These are phyloP conservation scores for Mamestra brassicae DNA, from an alignment of 2,888 invertebrate genomes.

Conservation along the genomic window DNA sequence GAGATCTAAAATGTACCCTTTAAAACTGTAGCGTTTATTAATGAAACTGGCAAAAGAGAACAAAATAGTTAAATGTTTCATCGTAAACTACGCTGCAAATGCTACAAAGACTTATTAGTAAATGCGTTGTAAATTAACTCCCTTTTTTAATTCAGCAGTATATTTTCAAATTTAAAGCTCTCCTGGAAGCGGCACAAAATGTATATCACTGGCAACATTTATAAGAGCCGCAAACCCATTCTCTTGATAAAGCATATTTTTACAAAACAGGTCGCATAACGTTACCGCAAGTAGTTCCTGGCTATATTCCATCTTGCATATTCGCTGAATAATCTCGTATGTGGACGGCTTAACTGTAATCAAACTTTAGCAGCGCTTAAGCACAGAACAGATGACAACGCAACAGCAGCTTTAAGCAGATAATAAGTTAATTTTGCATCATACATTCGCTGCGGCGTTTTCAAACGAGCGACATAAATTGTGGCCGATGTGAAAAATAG, in stretches of 20 bases:
- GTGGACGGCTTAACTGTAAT: constrained; percentile 56
- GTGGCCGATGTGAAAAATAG: constrained; percentile 82
- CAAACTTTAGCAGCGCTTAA: constrained; percentile 62
- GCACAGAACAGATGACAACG: constrained; percentile 62
- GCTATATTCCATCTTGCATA: constrained; percentile 57
- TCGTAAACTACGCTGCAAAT: constrained; percentile 26
- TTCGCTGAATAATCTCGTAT: constrained; percentile 48
- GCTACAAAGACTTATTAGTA: constrained; percentile 28
- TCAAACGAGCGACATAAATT: constrained; percentile 80
- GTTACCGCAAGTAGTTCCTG: constrained; percentile 43
- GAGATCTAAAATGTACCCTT: constrained; percentile 38
- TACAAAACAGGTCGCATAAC: constrained; percentile 36
- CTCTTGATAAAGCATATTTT: constrained; percentile 53
- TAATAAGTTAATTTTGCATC: constrained; percentile 82
- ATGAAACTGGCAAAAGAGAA: constrained; percentile 19
- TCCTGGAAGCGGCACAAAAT: constrained; percentile 43
- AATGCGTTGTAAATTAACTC: constrained; percentile 42
- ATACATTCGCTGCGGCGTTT: constrained; percentile 76
- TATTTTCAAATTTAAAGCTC: constrained; percentile 32
- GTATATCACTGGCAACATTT: constrained; percentile 33
- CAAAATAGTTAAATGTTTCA: constrained; percentile 6
- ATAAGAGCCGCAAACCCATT: constrained; percentile 40
- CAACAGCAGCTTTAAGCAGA: constrained; percentile 73
- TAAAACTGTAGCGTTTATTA: constrained; percentile 20
- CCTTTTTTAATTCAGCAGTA: constrained; percentile 23